These are phyloP conservation scores for Gallinago stenura DNA, from an alignment of 2,797 vertebrate genomes.

Conservation along the genomic window DNA sequence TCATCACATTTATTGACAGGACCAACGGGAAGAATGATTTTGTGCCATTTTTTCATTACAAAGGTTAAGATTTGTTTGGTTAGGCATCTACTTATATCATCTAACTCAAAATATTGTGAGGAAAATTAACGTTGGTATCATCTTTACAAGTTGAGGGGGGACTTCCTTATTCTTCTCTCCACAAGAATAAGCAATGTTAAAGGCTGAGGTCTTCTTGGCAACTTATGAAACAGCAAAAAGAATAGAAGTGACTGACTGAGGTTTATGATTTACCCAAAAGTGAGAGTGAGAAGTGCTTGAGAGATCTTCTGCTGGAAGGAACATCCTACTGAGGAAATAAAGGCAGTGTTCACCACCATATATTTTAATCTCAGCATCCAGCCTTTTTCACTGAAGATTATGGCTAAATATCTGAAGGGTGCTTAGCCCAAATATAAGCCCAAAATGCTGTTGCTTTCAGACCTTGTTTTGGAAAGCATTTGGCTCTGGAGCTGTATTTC, in stretches of 20 bases:
- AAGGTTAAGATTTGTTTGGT: neutral
- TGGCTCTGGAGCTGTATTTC: neutral
- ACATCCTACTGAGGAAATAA: neutral
- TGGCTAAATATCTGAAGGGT: neutral
- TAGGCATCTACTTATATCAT: neutral
- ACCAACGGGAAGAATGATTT: neutral
- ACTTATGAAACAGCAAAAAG: neutral
- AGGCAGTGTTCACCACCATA: neutral
- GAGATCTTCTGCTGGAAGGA: neutral
- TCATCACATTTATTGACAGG: neutral
- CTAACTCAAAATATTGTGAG: neutral
- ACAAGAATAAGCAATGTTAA: neutral
- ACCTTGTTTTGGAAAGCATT: neutral
- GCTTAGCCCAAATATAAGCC: neutral
- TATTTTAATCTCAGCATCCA: neutral
- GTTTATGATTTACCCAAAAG: neutral
- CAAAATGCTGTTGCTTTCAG: neutral
- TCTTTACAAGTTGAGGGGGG: neutral
- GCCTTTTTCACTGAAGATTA: neutral
- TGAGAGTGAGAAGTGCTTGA: neutral
- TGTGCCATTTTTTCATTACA: neutral
- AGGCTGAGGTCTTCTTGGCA: neutral
- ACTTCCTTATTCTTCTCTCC: neutral
- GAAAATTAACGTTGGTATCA: neutral
- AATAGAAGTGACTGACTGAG: neutral